phyloP scores from a whole-genome alignment of 1,140 invertebrate species.

The Drosophila aff. region DNA sequence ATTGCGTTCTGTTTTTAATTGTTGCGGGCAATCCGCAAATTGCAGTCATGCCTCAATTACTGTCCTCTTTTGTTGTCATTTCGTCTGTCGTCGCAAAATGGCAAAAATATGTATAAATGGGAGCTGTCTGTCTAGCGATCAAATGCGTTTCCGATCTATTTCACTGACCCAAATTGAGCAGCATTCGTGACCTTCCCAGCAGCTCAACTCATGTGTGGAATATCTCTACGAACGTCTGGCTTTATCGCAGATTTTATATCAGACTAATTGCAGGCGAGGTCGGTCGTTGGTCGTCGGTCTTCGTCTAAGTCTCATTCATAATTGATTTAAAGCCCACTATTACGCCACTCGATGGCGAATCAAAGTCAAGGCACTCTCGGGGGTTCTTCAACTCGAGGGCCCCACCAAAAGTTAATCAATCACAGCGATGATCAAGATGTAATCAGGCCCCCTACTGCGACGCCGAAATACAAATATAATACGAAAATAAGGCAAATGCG shows the following conservation, averaged over 20 bases:
- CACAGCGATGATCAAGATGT: constrained; percentile 14
- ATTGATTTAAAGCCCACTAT: constrained; percentile 21
- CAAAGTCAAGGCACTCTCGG: constrained; percentile 27
- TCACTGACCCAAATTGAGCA: constrained; percentile 32
- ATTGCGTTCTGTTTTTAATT: constrained; percentile 47
- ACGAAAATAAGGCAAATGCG: neutral
- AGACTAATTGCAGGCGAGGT: constrained; percentile 41
- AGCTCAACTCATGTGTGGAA: constrained; percentile 26
- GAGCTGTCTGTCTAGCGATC: constrained; percentile 24
- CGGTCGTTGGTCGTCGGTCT: constrained; percentile 7
- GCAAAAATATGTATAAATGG: neutral
- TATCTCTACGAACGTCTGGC: constrained; percentile 4
- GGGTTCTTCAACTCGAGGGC: constrained; percentile 44
- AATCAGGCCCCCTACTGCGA: constrained; percentile 32
- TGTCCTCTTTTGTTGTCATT: constrained; percentile 34
- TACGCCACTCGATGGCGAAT: constrained; percentile 33
- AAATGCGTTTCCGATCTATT: constrained; percentile 46
- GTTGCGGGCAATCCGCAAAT: constrained; percentile 6
- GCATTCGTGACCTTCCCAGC: constrained; percentile 21
- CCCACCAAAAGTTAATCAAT: constrained; percentile 22
- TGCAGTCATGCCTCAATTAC: constrained; percentile 41
- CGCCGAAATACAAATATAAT: neutral
- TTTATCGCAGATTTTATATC: constrained; percentile 24
- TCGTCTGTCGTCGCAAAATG: constrained; percentile 14
- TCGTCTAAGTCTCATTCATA: constrained; percentile 12